Conservation (phyloP, 2,113 vertebrate species). For the Lucifuga dentata region DNA sequence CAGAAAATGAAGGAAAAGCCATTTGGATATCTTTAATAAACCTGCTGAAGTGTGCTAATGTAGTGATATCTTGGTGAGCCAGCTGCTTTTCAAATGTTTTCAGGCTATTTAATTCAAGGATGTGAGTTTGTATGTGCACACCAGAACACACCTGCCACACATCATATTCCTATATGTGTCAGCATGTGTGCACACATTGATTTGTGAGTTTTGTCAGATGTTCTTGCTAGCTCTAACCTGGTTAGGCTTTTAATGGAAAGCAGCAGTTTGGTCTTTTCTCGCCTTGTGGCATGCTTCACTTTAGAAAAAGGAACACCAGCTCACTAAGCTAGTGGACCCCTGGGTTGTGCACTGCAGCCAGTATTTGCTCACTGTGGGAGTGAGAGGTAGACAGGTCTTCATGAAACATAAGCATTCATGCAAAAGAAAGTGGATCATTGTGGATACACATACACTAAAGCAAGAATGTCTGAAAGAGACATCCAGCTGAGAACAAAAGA, state of each 20-base stretch:
- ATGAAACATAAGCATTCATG: conserved; percentile 13
- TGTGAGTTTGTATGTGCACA: not conserved
- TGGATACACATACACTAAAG: conserved; percentile 4
- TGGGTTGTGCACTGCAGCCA: conserved; percentile 38
- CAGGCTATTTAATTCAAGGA: conserved; percentile 9
- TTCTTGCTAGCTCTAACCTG: conserved; percentile 26
- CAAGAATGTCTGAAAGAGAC: not conserved
- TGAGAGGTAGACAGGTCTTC: conserved; percentile 41
- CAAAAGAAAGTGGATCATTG: conserved; percentile 16
- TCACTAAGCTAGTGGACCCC: conserved; percentile 51
- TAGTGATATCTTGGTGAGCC: conserved; percentile 33
- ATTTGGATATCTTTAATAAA: conserved; percentile 43
- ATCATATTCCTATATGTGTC: not conserved
- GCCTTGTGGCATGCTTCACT: conserved; percentile 22
- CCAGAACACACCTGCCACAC: conserved; percentile 4
- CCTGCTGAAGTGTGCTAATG: conserved; percentile 43
- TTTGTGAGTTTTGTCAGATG: conserved; percentile 48
- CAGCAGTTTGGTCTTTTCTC: conserved; percentile 51
- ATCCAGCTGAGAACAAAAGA: not conserved
- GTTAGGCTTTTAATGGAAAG: conserved; percentile 59
- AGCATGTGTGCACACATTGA: conserved; percentile 22
- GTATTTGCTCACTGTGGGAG: conserved; percentile 34
- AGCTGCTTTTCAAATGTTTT: conserved; percentile 51
- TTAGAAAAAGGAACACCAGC: conserved; percentile 37
- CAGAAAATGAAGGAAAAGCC: not conserved